Conservation (phyloP, 2,797 vertebrate species). For the Diplodus puntazzo region DNA sequence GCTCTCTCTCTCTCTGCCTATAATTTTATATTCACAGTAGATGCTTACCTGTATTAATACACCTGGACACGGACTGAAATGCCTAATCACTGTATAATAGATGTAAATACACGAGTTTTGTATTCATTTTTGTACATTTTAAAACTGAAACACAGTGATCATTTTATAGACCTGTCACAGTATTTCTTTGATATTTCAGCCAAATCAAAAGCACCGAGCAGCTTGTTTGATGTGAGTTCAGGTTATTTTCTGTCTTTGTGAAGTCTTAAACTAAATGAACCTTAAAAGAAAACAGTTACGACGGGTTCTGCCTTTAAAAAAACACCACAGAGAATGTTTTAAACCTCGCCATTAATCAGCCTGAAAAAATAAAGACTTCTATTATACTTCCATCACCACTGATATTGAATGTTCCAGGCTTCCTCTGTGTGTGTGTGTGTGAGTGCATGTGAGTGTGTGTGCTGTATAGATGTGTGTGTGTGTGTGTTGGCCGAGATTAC, state of each 20-base stretch:
- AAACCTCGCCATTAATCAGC: conserved; percentile 71
- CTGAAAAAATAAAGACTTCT: conserved; percentile 70
- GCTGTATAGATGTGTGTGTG: conserved; percentile 20
- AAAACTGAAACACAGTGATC: background rate
- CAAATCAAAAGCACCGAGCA: background rate
- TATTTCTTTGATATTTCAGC: conserved; percentile 13
- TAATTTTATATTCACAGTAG: background rate
- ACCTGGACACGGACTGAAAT: background rate
- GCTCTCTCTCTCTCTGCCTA: background rate
- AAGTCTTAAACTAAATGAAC: conserved; percentile 37
- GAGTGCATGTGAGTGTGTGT: conserved; percentile 27
- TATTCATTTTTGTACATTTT: conserved; percentile 9
- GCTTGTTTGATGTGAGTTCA: conserved; percentile 15
- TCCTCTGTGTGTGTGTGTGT: conserved; percentile 37
- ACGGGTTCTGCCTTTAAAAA: conserved; percentile 39
- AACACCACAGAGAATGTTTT: conserved; percentile 50
- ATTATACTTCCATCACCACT: conserved; percentile 66
- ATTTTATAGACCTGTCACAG: conserved; percentile 5
- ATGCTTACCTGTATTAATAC: conserved; percentile 9
- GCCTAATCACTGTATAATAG: conserved; percentile 1
- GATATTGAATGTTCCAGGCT: conserved; percentile 68
- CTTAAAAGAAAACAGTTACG: conserved; percentile 46
- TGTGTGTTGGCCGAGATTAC: conserved; percentile 82
- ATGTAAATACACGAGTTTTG: conserved; percentile 1
- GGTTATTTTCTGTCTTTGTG: conserved; percentile 45